phyloP scores from a whole-genome alignment of 2,888 invertebrate genomes.

The Antheraea yamamai region DNA sequence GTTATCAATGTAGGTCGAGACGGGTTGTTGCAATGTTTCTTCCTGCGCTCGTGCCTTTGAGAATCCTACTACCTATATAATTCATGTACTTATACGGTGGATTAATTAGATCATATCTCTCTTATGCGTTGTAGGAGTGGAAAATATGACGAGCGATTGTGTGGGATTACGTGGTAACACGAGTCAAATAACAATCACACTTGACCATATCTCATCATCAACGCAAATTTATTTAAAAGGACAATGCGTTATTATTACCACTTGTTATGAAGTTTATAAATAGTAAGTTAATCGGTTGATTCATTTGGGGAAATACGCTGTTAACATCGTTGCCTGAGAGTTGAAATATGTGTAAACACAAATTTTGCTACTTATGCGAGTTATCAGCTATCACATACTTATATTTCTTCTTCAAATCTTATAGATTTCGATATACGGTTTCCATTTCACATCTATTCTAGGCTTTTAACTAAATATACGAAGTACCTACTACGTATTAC shows the following conservation, averaged over 20 bases:
- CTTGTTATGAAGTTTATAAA: too few relatives aligned
- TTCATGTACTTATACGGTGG: not conserved
- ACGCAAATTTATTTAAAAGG: not conserved
- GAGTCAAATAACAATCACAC: not conserved
- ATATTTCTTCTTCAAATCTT: too few relatives aligned
- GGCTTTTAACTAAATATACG: too few relatives aligned
- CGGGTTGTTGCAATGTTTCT: conserved; percentile 67
- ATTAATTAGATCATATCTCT: conserved; percentile 3
- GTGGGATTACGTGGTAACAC: not conserved
- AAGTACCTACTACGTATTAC: too few relatives aligned
- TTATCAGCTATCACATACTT: not conserved
- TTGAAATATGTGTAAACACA: not conserved
- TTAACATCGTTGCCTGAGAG: not conserved
- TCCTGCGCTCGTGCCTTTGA: conserved; percentile 43
- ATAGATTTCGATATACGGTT: not conserved
- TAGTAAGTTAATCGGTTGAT: too few relatives aligned
- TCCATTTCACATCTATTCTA: not conserved
- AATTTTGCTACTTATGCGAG: not conserved
- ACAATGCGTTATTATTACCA: not conserved
- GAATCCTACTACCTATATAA: conserved; percentile 32
- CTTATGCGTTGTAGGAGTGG: not conserved
- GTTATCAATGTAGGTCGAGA: conserved; percentile 74
- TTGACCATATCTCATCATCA: not conserved
- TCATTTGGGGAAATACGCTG: too few relatives aligned
- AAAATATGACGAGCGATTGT: not conserved